Percentiles rank a stretch among this genome's conserved stretches.
Evolutionary conservation across 2,888 invertebrate genomes (phyloP).

Genomic region (Drosophila buzzatii): DNA sequence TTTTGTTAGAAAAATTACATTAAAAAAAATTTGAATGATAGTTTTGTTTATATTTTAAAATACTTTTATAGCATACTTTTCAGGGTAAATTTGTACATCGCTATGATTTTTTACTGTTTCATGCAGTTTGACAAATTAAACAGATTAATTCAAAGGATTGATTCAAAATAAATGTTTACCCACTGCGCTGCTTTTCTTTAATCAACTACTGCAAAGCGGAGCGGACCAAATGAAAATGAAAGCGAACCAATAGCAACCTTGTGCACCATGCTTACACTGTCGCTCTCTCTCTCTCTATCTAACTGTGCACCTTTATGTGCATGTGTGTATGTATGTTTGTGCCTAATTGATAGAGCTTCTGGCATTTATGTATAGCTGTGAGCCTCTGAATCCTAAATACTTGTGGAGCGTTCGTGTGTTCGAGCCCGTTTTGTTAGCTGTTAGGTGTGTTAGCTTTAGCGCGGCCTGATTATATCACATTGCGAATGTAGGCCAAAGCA

Average conservation of each 20-base stretch:
- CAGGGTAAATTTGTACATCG: background rate
- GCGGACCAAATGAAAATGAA: slow-evolving; percentile 57
- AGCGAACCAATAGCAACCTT: slow-evolving; percentile 52
- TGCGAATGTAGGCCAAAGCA: slow-evolving; percentile 80
- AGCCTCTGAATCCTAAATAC: slow-evolving; percentile 59
- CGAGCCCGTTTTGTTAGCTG: slow-evolving; percentile 65
- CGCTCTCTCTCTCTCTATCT: slow-evolving; percentile 8
- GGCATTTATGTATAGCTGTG: slow-evolving; percentile 44
- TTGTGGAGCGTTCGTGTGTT: slow-evolving; percentile 71
- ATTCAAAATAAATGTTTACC: slow-evolving; percentile 54
- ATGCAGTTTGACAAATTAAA: slow-evolving; percentile 27
- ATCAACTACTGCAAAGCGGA: slow-evolving; percentile 41
- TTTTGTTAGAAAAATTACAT: background rate
- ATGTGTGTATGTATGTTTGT: slow-evolving; percentile 22
- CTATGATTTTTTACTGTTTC: background rate
- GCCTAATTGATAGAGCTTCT: slow-evolving; percentile 66
- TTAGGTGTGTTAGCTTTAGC: slow-evolving; percentile 58
- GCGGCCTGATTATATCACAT: slow-evolving; percentile 80
- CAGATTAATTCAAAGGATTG: slow-evolving; percentile 48
- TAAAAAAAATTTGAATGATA: background rate
- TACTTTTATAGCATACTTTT: slow-evolving; percentile 41
- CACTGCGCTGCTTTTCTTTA: slow-evolving; percentile 31
- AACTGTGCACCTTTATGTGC: slow-evolving; percentile 14
- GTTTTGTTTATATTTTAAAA: background rate
- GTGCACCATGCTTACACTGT: slow-evolving; percentile 24